Conservation (phyloP, 2,113 vertebrate genomes). For the Nibea coibor region DNA sequence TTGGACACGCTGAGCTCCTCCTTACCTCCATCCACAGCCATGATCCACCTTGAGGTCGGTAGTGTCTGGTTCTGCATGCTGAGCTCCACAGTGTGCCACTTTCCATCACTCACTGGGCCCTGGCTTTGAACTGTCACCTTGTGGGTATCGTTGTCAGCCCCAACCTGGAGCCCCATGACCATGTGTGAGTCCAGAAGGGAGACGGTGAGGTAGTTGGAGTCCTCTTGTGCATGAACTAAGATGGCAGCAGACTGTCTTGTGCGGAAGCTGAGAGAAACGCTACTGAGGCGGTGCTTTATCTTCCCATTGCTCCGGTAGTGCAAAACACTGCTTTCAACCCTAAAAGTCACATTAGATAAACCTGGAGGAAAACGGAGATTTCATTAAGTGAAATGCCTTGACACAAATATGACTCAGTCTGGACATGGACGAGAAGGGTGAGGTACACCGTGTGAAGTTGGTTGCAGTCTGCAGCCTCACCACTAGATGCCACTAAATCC, state of each 20-base stretch:
- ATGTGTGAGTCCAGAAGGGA: slow-evolving; percentile 84
- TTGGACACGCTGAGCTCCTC: slow-evolving; percentile 71
- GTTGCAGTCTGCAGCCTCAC: no score
- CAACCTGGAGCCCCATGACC: slow-evolving; percentile 83
- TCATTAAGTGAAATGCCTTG: background rate
- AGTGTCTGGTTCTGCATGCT: slow-evolving; percentile 80
- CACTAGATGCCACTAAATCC: no score
- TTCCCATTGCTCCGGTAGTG: slow-evolving; percentile 87
- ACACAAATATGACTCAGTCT: background rate
- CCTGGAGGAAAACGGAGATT: slow-evolving; percentile 76
- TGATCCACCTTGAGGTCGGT: slow-evolving; percentile 85
- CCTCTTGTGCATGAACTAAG: slow-evolving; percentile 85
- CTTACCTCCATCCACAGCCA: slow-evolving; percentile 81
- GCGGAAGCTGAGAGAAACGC: slow-evolving; percentile 86
- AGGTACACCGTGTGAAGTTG: no score
- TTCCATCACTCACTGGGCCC: slow-evolving; percentile 82
- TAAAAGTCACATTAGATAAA: slow-evolving; percentile 87
- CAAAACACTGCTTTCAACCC: slow-evolving; percentile 75
- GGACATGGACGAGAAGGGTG: no score
- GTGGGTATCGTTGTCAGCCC: slow-evolving; percentile 66
- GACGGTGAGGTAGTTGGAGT: slow-evolving; percentile 81
- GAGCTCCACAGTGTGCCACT: slow-evolving; percentile 86
- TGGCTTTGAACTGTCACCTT: slow-evolving; percentile 76
- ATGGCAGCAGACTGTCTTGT: slow-evolving; percentile 81
- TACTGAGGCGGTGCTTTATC: slow-evolving; percentile 84